Evolutionary conservation across 2,888 invertebrate species (phyloP), one percentile per base, ranked within the genome.

Genomic region (Homarus gammarus): DNA sequence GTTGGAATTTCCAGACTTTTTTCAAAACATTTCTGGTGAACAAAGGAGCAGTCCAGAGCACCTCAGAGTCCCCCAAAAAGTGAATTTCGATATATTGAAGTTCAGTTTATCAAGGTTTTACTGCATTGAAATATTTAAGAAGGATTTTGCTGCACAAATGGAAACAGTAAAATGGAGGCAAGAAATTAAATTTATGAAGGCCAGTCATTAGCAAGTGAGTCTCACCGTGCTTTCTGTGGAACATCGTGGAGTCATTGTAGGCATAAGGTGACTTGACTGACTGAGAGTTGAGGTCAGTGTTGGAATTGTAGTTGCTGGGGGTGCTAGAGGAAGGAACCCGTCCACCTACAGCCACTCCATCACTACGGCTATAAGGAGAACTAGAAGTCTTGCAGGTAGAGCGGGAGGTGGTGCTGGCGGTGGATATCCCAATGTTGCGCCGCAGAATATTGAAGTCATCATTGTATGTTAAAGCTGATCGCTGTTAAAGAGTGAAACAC

Each of bases 381-480:
- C 98, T 98, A 93, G 97, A 97, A 22, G 98, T 98, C 94, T 98
- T 99, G 79, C 97, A 98, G 0, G 98, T 98, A 49, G 98, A 98
- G 92, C 98, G 95, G 0, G 98, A 98, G 0, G 99, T 99, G 0
- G 98, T 99, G 90, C 98, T 98, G 0, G 98, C 98, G 0, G 98
- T 98, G 18, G 98, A 98, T 92, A 99, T 98, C 51, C 98, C 99
- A 91, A 98, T 96, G 93, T 93, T 94, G 5, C 94, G 93, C 72
- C 93, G 93, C 83, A 94, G 91, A 51, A 93, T 93, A 73, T 94
- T 94, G 78, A 93, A 93, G 6, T 94, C 93, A 70, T 93, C 92
- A 93, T 95, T 95, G 93, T 97, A 97, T 0, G 97, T 97, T 92
- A 97, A 94, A 0, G 97, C 97, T 2, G 97, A 97, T 92, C 97